Base-by-base conservation (phyloP, 2,888 invertebrate species). In the Drosophila mercatorum region DNA sequence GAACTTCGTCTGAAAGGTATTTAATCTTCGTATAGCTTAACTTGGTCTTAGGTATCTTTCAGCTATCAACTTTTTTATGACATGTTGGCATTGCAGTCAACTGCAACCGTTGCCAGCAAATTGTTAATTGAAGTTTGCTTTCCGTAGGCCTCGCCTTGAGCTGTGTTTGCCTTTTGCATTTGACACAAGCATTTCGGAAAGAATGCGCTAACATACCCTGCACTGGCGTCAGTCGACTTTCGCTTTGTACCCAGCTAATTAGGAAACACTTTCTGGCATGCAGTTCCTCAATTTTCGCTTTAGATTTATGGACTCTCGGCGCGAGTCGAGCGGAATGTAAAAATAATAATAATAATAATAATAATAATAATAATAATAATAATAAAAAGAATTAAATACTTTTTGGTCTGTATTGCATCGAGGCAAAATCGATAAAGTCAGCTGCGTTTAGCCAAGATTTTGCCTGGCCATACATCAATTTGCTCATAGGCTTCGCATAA, bases 61-160 rank as follows among this genome's bases (percentile, higher is more conserved):
- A 34, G 46, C 47, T 47, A 52, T 46, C 52, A 40, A 43, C 26
- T 61, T 65, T 75, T 72, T 76, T 62, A 75, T 80, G 76, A 75
- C 80, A 75, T 62, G 43, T 78, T 49, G 66, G 44, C 53, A 75
- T 68, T 17, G 49, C 11, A 52, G 28, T 56, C 41, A 44, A 28
- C 44, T 38, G 49, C 58, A 60, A 51, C 60, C 60, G 17, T 51
- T 53, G 56, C 52, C 63, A 66, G 44, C 57, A 67, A 57, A 53
- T 62, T 72, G 72, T 68, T 66, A 69, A 88, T 71, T 68, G 47
- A 56, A 53, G 47, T 59, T 59, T 40, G 68, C 58, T 77, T 72
- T 80, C 65, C 67, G 64, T 72, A 52, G 38, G 60, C 71, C 66
- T 58, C 65, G 81, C 89, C 83, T 87, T 75, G 88, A 78, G 52